phyloP scores from a whole-genome alignment of 2,888 invertebrate species.

The Orchesella flavescens region DNA sequence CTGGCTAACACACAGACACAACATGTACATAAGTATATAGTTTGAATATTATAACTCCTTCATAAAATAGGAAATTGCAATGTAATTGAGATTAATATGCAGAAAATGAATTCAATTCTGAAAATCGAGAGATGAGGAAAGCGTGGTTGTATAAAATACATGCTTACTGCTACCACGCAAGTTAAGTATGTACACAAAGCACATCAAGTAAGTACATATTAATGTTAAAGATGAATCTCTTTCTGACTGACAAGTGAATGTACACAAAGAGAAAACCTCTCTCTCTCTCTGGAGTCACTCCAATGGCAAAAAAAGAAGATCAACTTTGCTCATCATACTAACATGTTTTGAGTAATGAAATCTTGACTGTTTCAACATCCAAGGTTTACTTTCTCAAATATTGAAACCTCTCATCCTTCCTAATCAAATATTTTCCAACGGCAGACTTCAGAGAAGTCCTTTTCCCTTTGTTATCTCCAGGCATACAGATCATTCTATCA shows the following conservation, averaged over 20 bases:
- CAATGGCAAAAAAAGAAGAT: constrained; percentile 12
- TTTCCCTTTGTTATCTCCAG: constrained; percentile 8
- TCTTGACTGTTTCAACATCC: constrained; percentile 62
- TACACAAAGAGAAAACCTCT: constrained; percentile 25
- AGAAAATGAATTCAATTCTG: no score
- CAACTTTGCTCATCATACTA: constrained; percentile 34
- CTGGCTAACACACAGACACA: not conserved
- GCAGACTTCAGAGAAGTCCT: constrained; percentile 19
- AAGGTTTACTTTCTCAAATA: constrained; percentile 59
- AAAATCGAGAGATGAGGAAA: no score
- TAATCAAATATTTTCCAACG: constrained; percentile 61
- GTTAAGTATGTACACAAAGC: no score
- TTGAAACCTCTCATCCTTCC: constrained; percentile 59
- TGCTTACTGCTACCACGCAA: no score
- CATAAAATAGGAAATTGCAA: not conserved
- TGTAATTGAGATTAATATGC: constrained; percentile 13
- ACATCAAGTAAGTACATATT: not conserved
- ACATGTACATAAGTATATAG: not conserved
- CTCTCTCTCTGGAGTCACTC: not conserved
- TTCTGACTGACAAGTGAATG: constrained; percentile 1
- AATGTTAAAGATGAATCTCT: not conserved
- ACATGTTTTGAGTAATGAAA: constrained; percentile 57
- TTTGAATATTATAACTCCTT: not conserved
- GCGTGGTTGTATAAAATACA: no score
- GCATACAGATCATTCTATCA: no score